Percentiles rank a stretch among this genome's conserved stretches.
Evolutionary conservation across 2,113 vertebrate species (phyloP).

Genomic region (Argyrosomus japonicus): DNA sequence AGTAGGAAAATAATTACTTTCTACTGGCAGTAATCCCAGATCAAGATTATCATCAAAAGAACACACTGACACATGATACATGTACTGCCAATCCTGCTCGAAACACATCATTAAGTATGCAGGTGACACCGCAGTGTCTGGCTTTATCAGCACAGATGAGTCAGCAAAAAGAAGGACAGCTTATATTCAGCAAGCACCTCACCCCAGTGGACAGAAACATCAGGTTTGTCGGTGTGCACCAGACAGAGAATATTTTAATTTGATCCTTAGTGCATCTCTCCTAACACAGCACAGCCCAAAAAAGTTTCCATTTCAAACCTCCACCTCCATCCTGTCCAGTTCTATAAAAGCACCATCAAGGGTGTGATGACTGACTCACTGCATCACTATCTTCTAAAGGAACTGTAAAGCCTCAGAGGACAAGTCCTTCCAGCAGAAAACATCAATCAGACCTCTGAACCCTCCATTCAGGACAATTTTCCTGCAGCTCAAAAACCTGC

Average conservation of each 20-base stretch:
- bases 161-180: conserved; percentile 27
- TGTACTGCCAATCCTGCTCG: not conserved
- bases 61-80: not conserved
- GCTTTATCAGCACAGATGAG: conserved; percentile 14
- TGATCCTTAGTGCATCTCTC: not conserved
- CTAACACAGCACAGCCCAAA: not conserved
- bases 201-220: not conserved
- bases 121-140: not conserved
- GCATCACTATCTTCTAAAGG: conserved; percentile 15
- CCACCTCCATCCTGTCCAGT: not conserved
- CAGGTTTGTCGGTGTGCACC: not conserved
- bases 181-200: conserved; percentile 3
- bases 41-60: not conserved
- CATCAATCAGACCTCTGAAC: conserved; percentile 21
- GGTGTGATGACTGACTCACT: conserved; percentile 17
- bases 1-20: not conserved
- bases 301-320: conserved; percentile 36
- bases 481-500: not conserved
- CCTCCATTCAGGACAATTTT: conserved; percentile 1
- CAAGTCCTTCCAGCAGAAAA: conserved; percentile 6
- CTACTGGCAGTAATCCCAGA: not conserved
- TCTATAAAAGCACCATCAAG: conserved; percentile 23
- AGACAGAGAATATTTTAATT: not conserved
- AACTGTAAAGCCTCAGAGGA: not conserved
- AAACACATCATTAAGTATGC: conserved; percentile 12